Percentiles rank a stretch among this genome's conserved stretches.
These are phyloP conservation scores for Nomada ruficornis DNA, from an alignment of 2,888 invertebrate species.

Conservation along the genomic window DNA sequence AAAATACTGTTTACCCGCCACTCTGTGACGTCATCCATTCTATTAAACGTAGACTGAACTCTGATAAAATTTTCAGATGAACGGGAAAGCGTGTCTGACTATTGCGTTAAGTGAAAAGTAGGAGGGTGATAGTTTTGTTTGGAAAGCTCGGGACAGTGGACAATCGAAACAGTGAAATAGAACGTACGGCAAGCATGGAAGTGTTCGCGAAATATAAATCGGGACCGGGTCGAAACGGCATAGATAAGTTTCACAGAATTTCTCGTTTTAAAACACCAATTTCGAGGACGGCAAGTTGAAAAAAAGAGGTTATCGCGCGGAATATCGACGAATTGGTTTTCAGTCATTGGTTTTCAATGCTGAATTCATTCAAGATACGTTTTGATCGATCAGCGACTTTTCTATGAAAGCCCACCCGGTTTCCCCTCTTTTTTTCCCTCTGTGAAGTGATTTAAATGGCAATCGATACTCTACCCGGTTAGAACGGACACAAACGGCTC, in stretches of 20 bases:
- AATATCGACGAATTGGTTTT: slow-evolving; percentile 39
- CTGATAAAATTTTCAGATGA: background rate
- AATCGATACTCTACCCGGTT: slow-evolving; percentile 8
- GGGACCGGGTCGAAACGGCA: background rate
- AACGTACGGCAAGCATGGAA: background rate
- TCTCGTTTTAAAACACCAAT: slow-evolving; percentile 20
- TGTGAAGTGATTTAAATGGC: slow-evolving; percentile 19
- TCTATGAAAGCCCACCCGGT: slow-evolving; percentile 9
- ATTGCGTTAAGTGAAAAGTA: background rate
- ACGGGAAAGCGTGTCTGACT: background rate
- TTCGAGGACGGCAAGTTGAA: slow-evolving; percentile 4
- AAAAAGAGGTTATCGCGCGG: slow-evolving; percentile 18
- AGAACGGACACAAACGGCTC: background rate
- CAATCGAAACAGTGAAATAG: background rate
- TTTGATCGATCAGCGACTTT: slow-evolving; percentile 41
- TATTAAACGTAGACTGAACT: background rate
- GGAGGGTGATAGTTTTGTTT: background rate
- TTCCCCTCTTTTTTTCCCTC: background rate
- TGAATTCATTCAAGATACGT: slow-evolving; percentile 42
- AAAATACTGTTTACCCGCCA: no score
- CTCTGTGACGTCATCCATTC: no score
- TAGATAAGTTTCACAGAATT: slow-evolving; percentile 10
- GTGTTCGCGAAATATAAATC: slow-evolving; percentile 4
- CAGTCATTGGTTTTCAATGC: slow-evolving; percentile 22
- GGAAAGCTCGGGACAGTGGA: background rate